Conservation (phyloP, 1,140 invertebrate genomes). For the Platyura marginata region DNA sequence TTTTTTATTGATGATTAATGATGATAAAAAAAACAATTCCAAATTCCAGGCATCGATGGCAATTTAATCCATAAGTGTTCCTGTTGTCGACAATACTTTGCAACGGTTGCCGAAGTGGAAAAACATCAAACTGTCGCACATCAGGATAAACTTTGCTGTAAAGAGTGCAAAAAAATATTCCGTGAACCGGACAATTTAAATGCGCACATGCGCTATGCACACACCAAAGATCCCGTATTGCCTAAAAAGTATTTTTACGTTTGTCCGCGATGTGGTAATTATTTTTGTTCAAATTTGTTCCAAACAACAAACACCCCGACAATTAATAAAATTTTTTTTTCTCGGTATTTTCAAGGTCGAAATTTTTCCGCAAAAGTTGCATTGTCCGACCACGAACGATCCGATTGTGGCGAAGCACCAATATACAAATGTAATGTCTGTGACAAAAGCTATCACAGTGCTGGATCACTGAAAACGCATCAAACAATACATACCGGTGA, state of each 20-base stretch:
- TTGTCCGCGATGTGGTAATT: slow-evolving; percentile 26
- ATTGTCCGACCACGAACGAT: slow-evolving; percentile 22
- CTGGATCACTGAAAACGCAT: slow-evolving; percentile 19
- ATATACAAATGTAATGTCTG: slow-evolving; percentile 17
- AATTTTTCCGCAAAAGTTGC: slow-evolving; percentile 22
- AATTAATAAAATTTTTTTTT: too few species aligned
- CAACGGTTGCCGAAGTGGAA: slow-evolving; percentile 19
- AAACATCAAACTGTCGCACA: slow-evolving; percentile 19
- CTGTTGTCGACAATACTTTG: slow-evolving; percentile 22
- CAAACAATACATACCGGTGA: slow-evolving; percentile 22
- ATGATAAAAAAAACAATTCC: background rate
- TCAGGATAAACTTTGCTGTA: slow-evolving; percentile 22
- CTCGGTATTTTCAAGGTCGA: background rate
- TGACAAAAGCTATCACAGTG: slow-evolving; percentile 7
- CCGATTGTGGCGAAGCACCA: slow-evolving; percentile 20
- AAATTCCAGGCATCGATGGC: slow-evolving; percentile 10
- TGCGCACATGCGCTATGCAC: slow-evolving; percentile 8
- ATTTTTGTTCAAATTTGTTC: too few species aligned
- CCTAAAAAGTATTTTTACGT: slow-evolving; percentile 19
- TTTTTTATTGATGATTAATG: background rate
- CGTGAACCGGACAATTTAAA: slow-evolving; percentile 21
- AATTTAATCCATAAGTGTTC: slow-evolving; percentile 20
- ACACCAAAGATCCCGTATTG: slow-evolving; percentile 12
- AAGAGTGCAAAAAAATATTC: slow-evolving; percentile 24
- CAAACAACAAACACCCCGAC: too few species aligned